phyloP scores from a whole-genome alignment of 2,113 vertebrate genomes.

The Cebidichthys violaceus region DNA sequence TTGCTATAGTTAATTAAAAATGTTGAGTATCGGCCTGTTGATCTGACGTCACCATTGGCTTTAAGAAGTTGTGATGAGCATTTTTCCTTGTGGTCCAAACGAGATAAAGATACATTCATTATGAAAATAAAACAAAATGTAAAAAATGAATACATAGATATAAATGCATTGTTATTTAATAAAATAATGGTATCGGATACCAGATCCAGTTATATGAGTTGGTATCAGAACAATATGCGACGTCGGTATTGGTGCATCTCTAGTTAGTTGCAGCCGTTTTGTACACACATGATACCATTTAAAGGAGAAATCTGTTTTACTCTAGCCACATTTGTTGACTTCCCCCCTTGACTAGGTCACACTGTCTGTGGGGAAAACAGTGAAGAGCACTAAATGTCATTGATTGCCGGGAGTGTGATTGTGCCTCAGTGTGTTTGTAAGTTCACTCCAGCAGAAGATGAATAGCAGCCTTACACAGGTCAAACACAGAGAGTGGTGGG shows the following conservation, averaged over 20 bases:
- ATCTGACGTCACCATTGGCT: background rate
- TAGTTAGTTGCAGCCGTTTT: background rate
- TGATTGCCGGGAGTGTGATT: constrained; percentile 18
- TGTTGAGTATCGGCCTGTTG: background rate
- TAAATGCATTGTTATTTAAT: too few species aligned
- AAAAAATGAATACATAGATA: too few species aligned
- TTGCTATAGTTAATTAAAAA: background rate
- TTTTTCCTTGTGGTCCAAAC: background rate
- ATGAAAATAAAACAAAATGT: too few species aligned
- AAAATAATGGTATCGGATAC: too few species aligned
- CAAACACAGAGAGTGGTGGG: constrained; percentile 11
- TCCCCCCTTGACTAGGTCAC: constrained; percentile 13
- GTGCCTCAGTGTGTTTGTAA: constrained; percentile 20
- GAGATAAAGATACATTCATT: background rate
- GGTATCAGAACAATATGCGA: too few species aligned
- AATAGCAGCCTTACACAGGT: constrained; percentile 12
- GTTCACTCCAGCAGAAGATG: constrained; percentile 40
- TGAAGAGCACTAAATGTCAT: constrained; percentile 37
- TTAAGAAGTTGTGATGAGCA: background rate
- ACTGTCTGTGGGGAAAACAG: constrained; percentile 8
- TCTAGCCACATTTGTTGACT: background rate
- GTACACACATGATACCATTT: background rate
- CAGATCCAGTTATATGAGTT: too few species aligned
- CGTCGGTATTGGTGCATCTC: background rate
- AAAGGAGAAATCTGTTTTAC: background rate